Conservation (phyloP, 2,888 invertebrate species). For the Molorchus minor region DNA sequence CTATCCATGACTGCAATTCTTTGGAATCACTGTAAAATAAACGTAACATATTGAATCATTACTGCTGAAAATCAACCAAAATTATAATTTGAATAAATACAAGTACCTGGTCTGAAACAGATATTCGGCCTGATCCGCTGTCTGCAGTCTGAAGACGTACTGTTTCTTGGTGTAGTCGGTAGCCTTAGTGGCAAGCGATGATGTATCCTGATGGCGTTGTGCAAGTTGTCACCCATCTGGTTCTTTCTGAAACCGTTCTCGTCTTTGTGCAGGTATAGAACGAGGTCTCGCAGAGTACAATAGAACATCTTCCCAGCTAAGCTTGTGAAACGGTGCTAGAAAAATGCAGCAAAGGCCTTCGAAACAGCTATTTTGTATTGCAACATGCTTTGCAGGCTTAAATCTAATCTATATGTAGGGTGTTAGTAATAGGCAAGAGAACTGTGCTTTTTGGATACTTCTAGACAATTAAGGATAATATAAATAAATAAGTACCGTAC, state of each 20-base stretch:
- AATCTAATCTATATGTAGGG: conserved; percentile 20
- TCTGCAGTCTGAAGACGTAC: conserved; percentile 96
- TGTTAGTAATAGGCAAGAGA: conserved; percentile 15
- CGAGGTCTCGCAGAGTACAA: conserved; percentile 93
- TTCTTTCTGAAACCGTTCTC: conserved; percentile 87
- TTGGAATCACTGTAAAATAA: conserved; percentile 78
- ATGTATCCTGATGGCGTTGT: conserved; percentile 83
- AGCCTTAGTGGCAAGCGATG: conserved; percentile 94
- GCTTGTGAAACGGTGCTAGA: conserved; percentile 92
- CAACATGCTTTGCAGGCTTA: conserved; percentile 58
- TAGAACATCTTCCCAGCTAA: conserved; percentile 99
- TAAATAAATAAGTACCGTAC: no score
- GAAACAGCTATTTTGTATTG: conserved; percentile 63
- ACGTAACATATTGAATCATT: no score
- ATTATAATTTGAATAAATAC: no score
- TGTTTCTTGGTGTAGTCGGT: conserved; percentile 97
- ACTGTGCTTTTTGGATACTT: neutral
- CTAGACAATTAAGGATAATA: no score
- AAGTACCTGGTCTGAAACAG: conserved; percentile 98
- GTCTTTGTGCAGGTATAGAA: conserved; percentile 94
- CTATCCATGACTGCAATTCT: conserved; percentile 97
- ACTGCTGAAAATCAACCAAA: no score
- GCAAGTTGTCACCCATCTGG: conserved; percentile 72
- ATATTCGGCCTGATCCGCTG: conserved; percentile 97
- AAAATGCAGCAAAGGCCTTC: conserved; percentile 66